Evolutionary conservation across 2,113 vertebrate species (phyloP), one percentile per base, ranked within the genome.

Genomic region (Shinisaurus crocodilurus): DNA sequence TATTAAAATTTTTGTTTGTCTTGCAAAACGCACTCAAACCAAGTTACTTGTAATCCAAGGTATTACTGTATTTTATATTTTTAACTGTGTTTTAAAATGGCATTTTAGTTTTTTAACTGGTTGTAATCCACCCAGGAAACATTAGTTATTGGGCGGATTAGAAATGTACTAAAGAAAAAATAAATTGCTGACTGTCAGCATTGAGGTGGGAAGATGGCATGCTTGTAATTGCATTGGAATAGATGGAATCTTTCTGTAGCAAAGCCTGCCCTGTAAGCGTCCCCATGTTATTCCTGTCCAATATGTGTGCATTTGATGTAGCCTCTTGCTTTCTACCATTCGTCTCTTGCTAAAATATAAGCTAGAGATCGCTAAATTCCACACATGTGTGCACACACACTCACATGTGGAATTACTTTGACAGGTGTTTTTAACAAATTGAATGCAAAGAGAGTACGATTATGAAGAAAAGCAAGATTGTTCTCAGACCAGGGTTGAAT

Each of bases 391-490:
- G 16, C 83, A 69, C 40, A 20, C 60, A 57, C 18, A 5, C 50
- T 6, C 4, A 37, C 72, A 54, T 48, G 32, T 32, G 87, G 63
- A 63, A 63, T 63, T 77, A 88, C 43, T 79, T 80, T 43, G 54
- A 74, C 50, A 74, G 54, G 67, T 45, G 70, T 72, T 89, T 57
- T 83, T n/a, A 29, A 75, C 6, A 83, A 7, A 74, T 65, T 2
- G 27, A 75, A 63, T 84, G 32, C 18, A 83, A 25, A 76, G 23
- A 43, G 79, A 54, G 32, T 37, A 54, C 25, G 29, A 50, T 74
- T 74, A 25, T 83, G 80, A 63, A 89, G 32, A 82, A 12, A 72
- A 63, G 70, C 69, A 75, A 57, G 40, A 84, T 84, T 89, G 88
- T 75, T 89, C 81, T 76, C 37, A 40, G 40, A 40, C 69, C 88